These are phyloP conservation scores for Cygnus buccinator DNA, from an alignment of 2,113 vertebrate genomes.

Conservation along the genomic window DNA sequence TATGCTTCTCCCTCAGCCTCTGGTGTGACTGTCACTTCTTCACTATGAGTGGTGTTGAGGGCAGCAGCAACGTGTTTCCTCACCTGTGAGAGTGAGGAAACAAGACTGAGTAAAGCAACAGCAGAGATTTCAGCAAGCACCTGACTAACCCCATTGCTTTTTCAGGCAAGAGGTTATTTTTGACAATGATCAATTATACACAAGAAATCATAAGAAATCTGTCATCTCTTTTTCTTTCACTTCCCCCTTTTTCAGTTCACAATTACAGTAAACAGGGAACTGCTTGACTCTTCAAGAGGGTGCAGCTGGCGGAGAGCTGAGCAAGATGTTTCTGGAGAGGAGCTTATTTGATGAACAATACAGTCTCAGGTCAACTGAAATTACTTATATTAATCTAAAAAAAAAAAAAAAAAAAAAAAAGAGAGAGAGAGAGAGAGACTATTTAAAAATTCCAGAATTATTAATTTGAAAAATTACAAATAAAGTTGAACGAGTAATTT, in stretches of 20 bases:
- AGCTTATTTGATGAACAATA: conserved; percentile 17
- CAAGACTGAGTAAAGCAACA: neutral
- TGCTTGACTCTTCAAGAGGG: conserved; percentile 23
- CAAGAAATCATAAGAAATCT: neutral
- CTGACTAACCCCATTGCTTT: neutral
- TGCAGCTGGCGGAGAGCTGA: conserved; percentile 37
- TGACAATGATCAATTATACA: neutral
- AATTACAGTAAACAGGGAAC: conserved; percentile 1
- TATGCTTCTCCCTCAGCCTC: neutral
- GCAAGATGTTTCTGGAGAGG: neutral
- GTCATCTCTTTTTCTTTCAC: neutral
- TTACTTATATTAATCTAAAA: neutral
- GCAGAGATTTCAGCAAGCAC: neutral
- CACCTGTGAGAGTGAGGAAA: neutral
- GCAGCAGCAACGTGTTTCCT: neutral
- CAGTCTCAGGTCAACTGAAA: conserved; percentile 14
- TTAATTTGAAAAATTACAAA: neutral
- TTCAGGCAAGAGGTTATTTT: neutral
- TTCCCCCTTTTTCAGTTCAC: neutral
- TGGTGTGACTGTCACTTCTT: neutral
- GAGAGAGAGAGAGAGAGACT: no score
- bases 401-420: neutral
- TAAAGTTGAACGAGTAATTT: neutral
- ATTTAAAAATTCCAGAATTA: neutral
- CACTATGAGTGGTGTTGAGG: neutral